Evolutionary conservation across 2,113 vertebrate species (phyloP), one percentile per base, ranked within the genome.

Genomic region (Cepphus grylle): DNA sequence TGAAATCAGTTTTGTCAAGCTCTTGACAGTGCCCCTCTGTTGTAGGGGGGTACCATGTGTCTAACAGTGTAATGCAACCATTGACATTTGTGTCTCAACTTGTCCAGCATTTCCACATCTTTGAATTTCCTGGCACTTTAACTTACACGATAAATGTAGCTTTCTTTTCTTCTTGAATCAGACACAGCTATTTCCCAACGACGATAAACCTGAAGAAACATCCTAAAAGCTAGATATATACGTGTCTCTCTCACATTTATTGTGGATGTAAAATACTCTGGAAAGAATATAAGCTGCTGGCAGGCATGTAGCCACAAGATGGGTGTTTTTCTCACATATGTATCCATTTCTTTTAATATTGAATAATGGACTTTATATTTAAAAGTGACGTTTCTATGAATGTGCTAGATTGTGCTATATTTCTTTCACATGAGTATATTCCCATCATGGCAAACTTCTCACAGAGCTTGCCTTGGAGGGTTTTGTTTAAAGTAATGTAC

Each of bases 351-450:
- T 97, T 96, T 97, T 96, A 97, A 97, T 96, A 96, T 95, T 96
- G 93, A 97, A 94, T 97, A 97, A 97, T 96, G 89, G 93, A 66
- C 91, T 95, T 97, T 92, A 86, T 92, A 96, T 96, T 97, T 94
- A 96, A 94, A 97, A 97, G 73, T 96, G 95, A 95, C 79, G 9
- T 97, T 96, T 97, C 96, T 93, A 52, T 95, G 97, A 96, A 96
- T 97, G 90, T 94, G 77, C 86, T 94, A 94, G 96, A 97, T 92
- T 96, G 95, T 96, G 81, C 96, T 96, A 62, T 96, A 96, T 97
- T 97, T 97, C 95, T 96, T 97, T 96, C 65, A 74, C 90, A 86
- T 81, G 89, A 97, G 80, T 96, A 89, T 95, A 95, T 97, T 96
- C 91, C 55, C 90, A 94, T 94, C 88, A 72, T 90, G 93, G 91